Percentiles rank a stretch among this genome's conserved stretches.
Conservation (phyloP, 2,797 vertebrate genomes). For the Lagodon rhomboides region DNA sequence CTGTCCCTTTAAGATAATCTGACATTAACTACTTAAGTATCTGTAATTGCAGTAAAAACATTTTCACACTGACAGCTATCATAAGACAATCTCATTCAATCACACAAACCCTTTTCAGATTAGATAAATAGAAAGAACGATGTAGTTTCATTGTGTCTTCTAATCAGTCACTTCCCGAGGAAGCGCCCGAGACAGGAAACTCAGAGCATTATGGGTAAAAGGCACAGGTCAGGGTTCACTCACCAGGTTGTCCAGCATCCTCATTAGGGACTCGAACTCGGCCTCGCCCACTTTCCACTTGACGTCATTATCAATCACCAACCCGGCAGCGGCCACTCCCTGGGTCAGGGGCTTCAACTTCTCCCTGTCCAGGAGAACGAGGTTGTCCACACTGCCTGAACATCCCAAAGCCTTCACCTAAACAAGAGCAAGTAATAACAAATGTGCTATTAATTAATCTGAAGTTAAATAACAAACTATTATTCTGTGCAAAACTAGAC, state of each 20-base stretch:
- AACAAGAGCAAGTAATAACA: neutral
- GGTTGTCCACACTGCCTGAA: constrained; percentile 90
- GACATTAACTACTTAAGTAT: constrained; percentile 4
- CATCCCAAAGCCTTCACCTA: constrained; percentile 92
- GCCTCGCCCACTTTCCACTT: constrained; percentile 97
- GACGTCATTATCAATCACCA: constrained; percentile 88
- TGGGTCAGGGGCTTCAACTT: constrained; percentile 90
- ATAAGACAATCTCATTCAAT: constrained; percentile 37
- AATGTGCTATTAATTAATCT: neutral
- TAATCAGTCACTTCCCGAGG: constrained; percentile 69
- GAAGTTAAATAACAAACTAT: neutral
- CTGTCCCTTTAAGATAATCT: neutral
- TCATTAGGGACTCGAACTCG: constrained; percentile 96
- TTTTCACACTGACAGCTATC: neutral
- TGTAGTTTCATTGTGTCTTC: constrained; percentile 55
- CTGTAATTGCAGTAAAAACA: constrained; percentile 10
- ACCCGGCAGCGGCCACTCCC: constrained; percentile 82
- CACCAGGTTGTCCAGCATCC: constrained; percentile 98
- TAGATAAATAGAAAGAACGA: constrained; percentile 20
- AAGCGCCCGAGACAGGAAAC: constrained; percentile 66
- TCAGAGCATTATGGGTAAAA: constrained; percentile 55
- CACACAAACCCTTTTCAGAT: constrained; percentile 23
- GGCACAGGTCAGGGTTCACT: constrained; percentile 76
- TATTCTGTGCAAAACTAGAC: neutral
- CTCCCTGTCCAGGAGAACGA: constrained; percentile 90